Evolutionary conservation across 2,888 invertebrate species (phyloP), one percentile per base, ranked within the genome.

Genomic region (Trichogramma dendrolimi): DNA sequence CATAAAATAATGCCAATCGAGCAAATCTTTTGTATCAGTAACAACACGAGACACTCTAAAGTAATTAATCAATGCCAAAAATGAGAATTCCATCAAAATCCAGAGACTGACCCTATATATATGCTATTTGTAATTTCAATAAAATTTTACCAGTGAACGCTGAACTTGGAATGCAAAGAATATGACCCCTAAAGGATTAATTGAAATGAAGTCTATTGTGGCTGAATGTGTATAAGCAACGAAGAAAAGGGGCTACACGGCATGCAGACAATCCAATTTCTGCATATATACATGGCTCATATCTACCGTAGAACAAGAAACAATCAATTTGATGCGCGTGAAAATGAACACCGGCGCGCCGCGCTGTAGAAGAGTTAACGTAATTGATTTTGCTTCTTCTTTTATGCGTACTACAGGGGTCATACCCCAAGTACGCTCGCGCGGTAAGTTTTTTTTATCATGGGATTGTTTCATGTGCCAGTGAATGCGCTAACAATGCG

Each of bases 241-340:
- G 49, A 11, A 53, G 51, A 60, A 61, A 61, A 58, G 58, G 27
- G 27, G 27, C 14, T 14, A 14, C 14, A 14, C 27, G 27, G 27
- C 27, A 27, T 27, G 27, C 27, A 27, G 27, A 27, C 27, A 27
- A 27, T 27, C 27, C 27, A 27, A 27, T 27, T 27, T 27, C 27
- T 27, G 27, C 27, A 27, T 27, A 27, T 27, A 27, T 27, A 27
- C 27, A 27, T 27, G 27, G 27, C 27, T 27, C 27, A 27, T 27
- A 27, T 27, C 27, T 27, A 27, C 27, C 27, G 27, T 27, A 27
- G 27, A 27, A 27, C 27, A 27, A 27, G 61, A 58, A 64, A 64
- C 63, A 64, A 64, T 64, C 63, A 64, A 64, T 64, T 64, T 64
- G 55, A 58, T 55, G 54, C 58, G 61, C 27, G 27, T 43, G 57